Conservation (phyloP, 2,888 invertebrate genomes). For the Liposcelis brunnea region DNA sequence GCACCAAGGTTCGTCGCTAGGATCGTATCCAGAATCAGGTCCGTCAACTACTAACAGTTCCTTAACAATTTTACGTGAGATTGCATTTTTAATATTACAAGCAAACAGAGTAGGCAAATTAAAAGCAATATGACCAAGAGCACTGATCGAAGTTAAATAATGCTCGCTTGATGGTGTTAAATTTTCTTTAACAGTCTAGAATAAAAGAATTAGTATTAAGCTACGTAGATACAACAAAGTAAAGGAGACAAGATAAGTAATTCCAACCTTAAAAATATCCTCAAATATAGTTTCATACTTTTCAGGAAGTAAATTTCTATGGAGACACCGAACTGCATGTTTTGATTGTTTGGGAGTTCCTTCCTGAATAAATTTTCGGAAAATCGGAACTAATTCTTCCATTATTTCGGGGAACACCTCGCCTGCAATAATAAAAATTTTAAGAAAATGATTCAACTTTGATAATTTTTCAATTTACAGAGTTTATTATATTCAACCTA, state of each 20-base stretch:
- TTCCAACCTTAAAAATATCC: constrained; percentile 50
- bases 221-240: neutral
- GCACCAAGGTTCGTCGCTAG: constrained; percentile 55
- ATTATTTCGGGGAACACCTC: constrained; percentile 59
- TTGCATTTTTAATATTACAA: constrained; percentile 81
- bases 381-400: constrained; percentile 64
- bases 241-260: neutral
- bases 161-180: constrained; percentile 56
- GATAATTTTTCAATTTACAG: constrained; percentile 2
- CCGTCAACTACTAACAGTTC: constrained; percentile 76
- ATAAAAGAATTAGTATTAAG: constrained; percentile 14
- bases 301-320: constrained; percentile 50
- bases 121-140: constrained; percentile 85
- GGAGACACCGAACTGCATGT: constrained; percentile 85
- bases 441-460: constrained; percentile 2
- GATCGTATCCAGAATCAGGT: constrained; percentile 30
- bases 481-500: constrained; percentile 36
- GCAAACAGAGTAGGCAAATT: constrained; percentile 81
- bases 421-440: constrained; percentile 27
- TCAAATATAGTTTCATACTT: constrained; percentile 61
- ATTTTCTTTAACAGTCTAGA: constrained; percentile 47
- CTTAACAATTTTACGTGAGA: constrained; percentile 90
- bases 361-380: constrained; percentile 71
- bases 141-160: constrained; percentile 86
- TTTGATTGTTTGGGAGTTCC: constrained; percentile 94